Conservation (phyloP, 2,113 vertebrate genomes). For the Chlorocebus sabaeus region DNA sequence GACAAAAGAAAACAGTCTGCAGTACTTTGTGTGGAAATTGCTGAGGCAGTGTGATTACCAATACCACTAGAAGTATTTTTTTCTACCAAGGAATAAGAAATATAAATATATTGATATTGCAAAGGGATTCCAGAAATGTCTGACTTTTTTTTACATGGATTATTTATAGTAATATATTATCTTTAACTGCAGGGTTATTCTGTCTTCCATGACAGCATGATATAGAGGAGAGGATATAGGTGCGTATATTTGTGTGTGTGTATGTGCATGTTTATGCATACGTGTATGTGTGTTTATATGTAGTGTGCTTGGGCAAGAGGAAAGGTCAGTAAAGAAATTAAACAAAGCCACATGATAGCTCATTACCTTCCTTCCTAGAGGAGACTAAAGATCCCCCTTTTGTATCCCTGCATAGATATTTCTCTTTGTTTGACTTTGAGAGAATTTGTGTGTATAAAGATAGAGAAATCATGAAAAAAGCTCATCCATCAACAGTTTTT, state of each 20-base stretch:
- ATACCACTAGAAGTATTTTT: not conserved
- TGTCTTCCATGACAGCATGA: not conserved
- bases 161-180: not conserved
- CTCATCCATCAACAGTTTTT: not conserved
- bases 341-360: not conserved
- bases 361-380: not conserved
- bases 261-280: not conserved
- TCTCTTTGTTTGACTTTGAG: not conserved
- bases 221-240: not conserved
- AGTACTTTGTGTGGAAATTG: not conserved
- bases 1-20: not conserved
- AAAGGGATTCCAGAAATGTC: not conserved
- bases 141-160: not conserved
- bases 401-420: not conserved
- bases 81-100: not conserved
- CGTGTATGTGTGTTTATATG: not conserved
- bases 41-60: not conserved
- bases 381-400: not conserved
- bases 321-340: not conserved
- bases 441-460: not conserved
- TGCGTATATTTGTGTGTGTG: not conserved
- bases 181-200: not conserved
- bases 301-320: not conserved
- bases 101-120: not conserved
- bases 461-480: not conserved